These are phyloP conservation scores for Sialia sialis DNA, from an alignment of 2,113 vertebrate species.

Conservation along the genomic window DNA sequence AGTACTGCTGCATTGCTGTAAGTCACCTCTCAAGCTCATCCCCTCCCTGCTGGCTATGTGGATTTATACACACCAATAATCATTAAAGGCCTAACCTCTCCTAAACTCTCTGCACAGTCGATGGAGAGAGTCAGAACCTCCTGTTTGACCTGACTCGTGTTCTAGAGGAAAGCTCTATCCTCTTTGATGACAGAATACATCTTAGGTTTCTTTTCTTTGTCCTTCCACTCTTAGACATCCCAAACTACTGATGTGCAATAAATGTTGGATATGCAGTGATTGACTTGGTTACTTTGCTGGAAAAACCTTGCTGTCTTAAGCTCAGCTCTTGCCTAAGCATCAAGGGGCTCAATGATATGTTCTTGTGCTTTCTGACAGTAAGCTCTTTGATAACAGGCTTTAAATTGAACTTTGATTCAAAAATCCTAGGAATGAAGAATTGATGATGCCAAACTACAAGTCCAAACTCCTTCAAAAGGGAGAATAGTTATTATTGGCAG, in stretches of 20 bases:
- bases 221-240: background rate
- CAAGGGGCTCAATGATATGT: background rate
- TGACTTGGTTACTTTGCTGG: fast-evolving
- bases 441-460: background rate
- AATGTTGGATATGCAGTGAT: background rate
- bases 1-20: background rate
- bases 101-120: background rate
- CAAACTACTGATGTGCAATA: background rate
- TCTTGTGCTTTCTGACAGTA: background rate
- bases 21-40: background rate
- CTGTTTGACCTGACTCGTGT: background rate
- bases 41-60: background rate
- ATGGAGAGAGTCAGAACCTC: background rate
- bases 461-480: background rate
- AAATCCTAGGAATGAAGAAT: background rate
- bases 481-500: background rate
- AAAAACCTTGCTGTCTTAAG: background rate
- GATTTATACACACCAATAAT: background rate
- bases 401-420: background rate
- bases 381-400: background rate
- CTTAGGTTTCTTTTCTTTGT: background rate
- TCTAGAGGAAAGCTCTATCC: background rate
- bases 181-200: background rate
- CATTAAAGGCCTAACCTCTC: background rate
- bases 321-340: background rate